A percentile compares a stretch with the other conserved stretches of the same genome.
These are phyloP conservation scores for Galeopterus variegatus DNA, from an alignment of 2,113 vertebrate species.

Conservation along the genomic window DNA sequence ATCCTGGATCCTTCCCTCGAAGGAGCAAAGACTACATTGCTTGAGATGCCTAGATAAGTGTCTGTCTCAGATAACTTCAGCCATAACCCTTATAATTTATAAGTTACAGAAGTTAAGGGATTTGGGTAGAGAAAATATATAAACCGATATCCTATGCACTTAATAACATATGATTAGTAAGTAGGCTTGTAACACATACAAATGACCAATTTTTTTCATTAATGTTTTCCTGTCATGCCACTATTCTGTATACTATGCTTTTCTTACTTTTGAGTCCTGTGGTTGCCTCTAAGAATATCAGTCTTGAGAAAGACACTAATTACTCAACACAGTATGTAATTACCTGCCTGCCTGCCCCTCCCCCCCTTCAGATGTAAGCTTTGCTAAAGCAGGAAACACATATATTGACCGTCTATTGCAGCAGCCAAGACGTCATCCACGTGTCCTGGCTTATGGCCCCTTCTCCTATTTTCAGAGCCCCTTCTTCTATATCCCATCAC, in stretches of 20 bases:
- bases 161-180: neutral
- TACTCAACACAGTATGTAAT: neutral
- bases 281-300: neutral
- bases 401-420: neutral
- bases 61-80: neutral
- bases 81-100: neutral
- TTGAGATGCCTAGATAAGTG: neutral
- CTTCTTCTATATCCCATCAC: neutral
- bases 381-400: neutral
- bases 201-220: neutral
- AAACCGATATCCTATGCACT: neutral
- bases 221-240: constrained; percentile 5
- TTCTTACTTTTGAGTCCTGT: neutral
- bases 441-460: neutral
- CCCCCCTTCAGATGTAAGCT: neutral
- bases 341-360: neutral
- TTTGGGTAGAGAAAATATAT: neutral
- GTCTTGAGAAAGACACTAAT: neutral
- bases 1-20: neutral
- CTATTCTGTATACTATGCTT: neutral
- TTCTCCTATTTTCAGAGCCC: neutral
- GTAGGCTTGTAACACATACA: neutral
- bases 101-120: neutral
- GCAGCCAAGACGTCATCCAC: neutral
- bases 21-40: neutral